Base-by-base conservation (phyloP, 2,888 invertebrate genomes). In the Heliconius erato region DNA sequence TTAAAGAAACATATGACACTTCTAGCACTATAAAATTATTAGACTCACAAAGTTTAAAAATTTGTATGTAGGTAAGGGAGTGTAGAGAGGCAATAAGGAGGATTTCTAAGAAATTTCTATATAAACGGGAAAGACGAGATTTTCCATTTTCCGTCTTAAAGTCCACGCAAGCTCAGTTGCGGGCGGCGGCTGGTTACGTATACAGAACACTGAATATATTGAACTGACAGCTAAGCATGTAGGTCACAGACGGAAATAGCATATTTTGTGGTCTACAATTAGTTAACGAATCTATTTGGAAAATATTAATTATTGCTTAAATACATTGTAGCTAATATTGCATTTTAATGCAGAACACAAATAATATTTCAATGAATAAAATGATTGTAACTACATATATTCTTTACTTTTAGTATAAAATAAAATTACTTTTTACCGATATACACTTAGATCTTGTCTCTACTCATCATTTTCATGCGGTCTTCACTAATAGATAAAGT, bases 191-290 rank as follows among this genome's bases (percentile, higher is more conserved):
- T 11, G n/a, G 12, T 63, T 32, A 32, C 54, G 23, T 74, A 23
- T 54, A 74, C 74, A 11, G 49, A 74, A 74, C 74, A 74, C 28
- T 54, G 19, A 16, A 28, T 28, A 1, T 26, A 49, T 74, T 32
- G 35, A 59, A 9, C 11, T 54, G 32, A 32, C 14, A 35, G 35
- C 11, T 63, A 59, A 74, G 54, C 28, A 35, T n/a, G 16, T 63
- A 63, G 76, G 76, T 76, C 76, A 63, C 63, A 72, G 26, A 76
- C 16, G 63, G 63, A 16, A 76, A 76, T 76, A 76, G 63, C 35
- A 26, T 40, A 40, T 63, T 40, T 40, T 63, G 63, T 23, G 63
- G 35, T 63, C n/a, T n/a, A 76, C 76, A 26, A 76, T 40, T 63
- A 40, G 63, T 40, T n/a, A 35, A 14, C 16, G 16, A 16, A 72